Conservation (phyloP, 1,140 invertebrate genomes). For the Lordiphosa clarofinis region DNA sequence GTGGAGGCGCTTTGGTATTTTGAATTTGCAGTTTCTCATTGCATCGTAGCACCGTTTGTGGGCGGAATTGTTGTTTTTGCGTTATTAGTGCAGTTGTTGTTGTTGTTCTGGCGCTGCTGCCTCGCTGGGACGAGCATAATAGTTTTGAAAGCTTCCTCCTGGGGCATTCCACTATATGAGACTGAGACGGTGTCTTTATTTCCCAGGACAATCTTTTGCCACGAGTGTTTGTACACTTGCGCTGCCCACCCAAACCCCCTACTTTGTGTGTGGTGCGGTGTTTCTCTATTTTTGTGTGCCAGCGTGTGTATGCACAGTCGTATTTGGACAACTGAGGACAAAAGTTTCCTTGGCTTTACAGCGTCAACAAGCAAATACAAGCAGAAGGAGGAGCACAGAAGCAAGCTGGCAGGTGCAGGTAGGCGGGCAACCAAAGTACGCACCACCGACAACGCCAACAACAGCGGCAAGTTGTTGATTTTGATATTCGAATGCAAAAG, state of each 20-base stretch:
- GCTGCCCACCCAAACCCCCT: slow-evolving; percentile 1
- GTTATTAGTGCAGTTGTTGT: slow-evolving; percentile 64
- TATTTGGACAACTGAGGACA: slow-evolving; percentile 75
- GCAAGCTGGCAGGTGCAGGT: slow-evolving; percentile 1
- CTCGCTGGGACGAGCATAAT: slow-evolving; percentile 58
- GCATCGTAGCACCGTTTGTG: slow-evolving; percentile 31
- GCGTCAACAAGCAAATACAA: slow-evolving; percentile 70
- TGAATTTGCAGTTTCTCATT: slow-evolving; percentile 64
- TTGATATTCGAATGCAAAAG: slow-evolving; percentile 72
- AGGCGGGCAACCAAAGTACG: slow-evolving; percentile 24
- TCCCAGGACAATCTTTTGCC: slow-evolving; percentile 73
- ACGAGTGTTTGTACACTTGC: slow-evolving; percentile 64
- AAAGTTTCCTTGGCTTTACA: slow-evolving; percentile 75
- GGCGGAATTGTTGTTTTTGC: slow-evolving; percentile 55
- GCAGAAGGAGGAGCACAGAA: slow-evolving; percentile 16
- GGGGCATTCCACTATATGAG: slow-evolving; percentile 68
- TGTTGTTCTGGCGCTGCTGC: slow-evolving; percentile 54
- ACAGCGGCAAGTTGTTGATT: slow-evolving; percentile 71
- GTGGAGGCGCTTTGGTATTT: slow-evolving; percentile 55
- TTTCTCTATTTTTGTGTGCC: slow-evolving; percentile 6
- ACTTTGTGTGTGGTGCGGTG: slow-evolving; percentile 7
- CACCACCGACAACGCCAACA: slow-evolving; percentile 54
- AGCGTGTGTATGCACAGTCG: slow-evolving; percentile 42
- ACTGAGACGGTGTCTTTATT: slow-evolving; percentile 69
- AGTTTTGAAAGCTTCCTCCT: slow-evolving; percentile 75